These are phyloP conservation scores for Anguilla japonica DNA, from an alignment of 2,113 vertebrate species.

Conservation along the genomic window DNA sequence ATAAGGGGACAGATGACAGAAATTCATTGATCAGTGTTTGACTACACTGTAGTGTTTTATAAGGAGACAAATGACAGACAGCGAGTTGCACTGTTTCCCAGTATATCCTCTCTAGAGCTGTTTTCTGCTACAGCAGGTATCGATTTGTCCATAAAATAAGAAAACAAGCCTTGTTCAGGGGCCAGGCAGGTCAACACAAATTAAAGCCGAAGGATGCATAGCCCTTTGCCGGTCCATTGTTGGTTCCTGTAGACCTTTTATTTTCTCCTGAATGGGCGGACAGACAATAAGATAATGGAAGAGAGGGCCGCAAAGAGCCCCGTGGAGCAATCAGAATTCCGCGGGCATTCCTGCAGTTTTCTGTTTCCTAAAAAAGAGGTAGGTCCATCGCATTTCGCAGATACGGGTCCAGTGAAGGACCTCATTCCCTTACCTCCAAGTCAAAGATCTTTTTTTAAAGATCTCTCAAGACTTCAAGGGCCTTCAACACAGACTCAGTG, in stretches of 20 bases:
- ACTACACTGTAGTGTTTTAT: not conserved
- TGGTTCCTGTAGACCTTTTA: not conserved
- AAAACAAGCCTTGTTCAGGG: not conserved
- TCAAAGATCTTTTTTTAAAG: no score
- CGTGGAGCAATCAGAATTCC: not conserved
- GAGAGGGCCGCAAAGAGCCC: not conserved
- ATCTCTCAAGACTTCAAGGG: no score
- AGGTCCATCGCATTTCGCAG: no score
- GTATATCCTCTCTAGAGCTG: not conserved
- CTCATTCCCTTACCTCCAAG: no score
- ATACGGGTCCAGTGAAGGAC: no score
- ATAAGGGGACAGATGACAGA: not conserved
- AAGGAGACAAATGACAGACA: not conserved
- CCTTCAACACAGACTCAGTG: no score
- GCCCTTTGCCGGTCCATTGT: not conserved
- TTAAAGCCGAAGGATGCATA: not conserved
- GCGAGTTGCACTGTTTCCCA: not conserved
- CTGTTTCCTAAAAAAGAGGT: not conserved
- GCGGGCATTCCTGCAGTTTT: not conserved
- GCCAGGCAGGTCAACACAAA: not conserved
- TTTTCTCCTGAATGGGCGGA: not conserved
- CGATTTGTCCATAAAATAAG: slow-evolving; percentile 1
- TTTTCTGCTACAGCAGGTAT: not conserved
- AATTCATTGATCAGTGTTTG: not conserved
- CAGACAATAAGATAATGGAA: not conserved